Evolutionary conservation across 2,797 vertebrate genomes (phyloP), one percentile per base, ranked within the genome.

Genomic region (Iguana delicatissima): DNA sequence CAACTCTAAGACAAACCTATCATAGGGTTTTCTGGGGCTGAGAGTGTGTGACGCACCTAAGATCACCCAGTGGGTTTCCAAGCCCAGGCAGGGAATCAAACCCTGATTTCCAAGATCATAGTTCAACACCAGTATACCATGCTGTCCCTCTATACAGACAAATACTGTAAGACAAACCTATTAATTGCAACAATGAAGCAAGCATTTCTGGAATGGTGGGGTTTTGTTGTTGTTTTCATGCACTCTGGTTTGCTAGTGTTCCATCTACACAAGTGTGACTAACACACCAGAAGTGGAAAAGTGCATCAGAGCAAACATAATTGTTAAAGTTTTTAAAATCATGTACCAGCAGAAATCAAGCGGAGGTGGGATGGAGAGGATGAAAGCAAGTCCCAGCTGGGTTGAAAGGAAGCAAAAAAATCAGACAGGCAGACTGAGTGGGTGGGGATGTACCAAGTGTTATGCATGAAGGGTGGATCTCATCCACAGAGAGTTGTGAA

Each of bases 291-390:
- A 87, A 64, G 77, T 69, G 6, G 57, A 72, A 88, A 57, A 57
- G 8, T 55, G 26, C 22, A 32, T 13, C 20, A 50, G 92, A 92
- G 89, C 85, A 94, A 95, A 96, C 92, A 85, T 59, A 77, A 69
- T 0, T 0, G 79, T 87, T 84, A 59, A 90, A 50, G 69, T 90
- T 93, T 92, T 89, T 79, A 86, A 93, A 88, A 67, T 77, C 62
- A 76, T 55, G 62, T 67, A 32, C 14, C 22, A 79, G 29, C 89
- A 82, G n/a, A 69, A 32, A 76, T 83, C 72, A 83, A 83, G 57
- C 1, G 14, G 72, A 77, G 42, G 12, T 76, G 85, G 55, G 69
- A 24, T n/a, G 52, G 24, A 74, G 57, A 59, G 1, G 46, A 64
- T 76, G 32, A 76, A 86, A 74, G 35, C 20, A 73, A 82, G 55